Percentiles rank a stretch among this genome's conserved stretches.
phyloP scores from a whole-genome alignment of 2,113 vertebrate genomes.

The Steatornis caripensis region DNA sequence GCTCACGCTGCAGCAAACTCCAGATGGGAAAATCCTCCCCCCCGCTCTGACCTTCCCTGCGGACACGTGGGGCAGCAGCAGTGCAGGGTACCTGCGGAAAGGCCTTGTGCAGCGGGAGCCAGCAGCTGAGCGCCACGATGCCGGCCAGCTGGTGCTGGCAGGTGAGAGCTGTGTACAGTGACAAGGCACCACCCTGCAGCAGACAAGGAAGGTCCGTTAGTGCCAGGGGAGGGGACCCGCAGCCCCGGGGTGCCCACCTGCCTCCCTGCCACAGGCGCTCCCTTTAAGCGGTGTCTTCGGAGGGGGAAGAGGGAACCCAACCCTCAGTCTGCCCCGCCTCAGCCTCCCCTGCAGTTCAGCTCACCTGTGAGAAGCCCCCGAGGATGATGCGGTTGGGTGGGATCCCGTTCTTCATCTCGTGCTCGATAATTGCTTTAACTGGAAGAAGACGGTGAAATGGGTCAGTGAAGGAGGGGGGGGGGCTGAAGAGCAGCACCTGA shows the following conservation, averaged over 20 bases:
- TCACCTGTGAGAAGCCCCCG: constrained; percentile 97
- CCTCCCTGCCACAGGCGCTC: rapidly evolving
- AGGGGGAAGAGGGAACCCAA: not conserved
- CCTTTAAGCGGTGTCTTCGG: rapidly evolving
- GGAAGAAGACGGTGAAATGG: not conserved
- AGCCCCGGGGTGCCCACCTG: not conserved
- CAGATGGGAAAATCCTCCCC: not conserved
- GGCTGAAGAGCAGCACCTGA: not conserved
- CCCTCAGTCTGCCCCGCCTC: not conserved
- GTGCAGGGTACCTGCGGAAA: constrained; percentile 84
- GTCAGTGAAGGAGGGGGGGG: not conserved
- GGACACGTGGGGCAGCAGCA: rapidly evolving
- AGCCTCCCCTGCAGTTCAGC: not conserved
- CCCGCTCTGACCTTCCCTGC: rapidly evolving
- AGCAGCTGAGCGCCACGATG: constrained; percentile 94
- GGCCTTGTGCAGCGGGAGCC: constrained; percentile 91
- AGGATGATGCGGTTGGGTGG: constrained; percentile 91
- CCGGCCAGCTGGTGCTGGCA: constrained; percentile 92
- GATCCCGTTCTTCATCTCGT: constrained; percentile 94
- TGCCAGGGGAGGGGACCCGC: rapidly evolving
- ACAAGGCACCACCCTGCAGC: constrained; percentile 91
- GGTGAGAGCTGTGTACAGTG: constrained; percentile 94
- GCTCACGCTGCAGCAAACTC: not conserved
- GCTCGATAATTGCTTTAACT: constrained; percentile 97
- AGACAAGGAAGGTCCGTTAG: not conserved